Percentiles rank a stretch among this genome's conserved stretches.
These are phyloP conservation scores for Loxodonta africana DNA, from an alignment of 2,113 vertebrate genomes.

Conservation along the genomic window DNA sequence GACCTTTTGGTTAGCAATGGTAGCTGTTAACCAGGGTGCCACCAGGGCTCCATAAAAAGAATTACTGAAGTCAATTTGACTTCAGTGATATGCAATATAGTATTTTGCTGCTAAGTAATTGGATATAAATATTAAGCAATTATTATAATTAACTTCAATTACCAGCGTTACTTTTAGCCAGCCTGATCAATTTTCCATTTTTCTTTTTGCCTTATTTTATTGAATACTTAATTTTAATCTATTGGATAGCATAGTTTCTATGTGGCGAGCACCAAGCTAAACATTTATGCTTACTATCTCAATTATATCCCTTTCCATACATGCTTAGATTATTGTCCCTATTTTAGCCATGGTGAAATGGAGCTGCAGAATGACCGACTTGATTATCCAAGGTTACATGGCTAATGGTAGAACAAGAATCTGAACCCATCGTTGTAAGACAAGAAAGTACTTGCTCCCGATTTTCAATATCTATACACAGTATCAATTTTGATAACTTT, in stretches of 20 bases:
- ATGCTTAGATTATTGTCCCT: not conserved
- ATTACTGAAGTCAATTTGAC: constrained; percentile 21
- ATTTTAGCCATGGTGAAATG: not conserved
- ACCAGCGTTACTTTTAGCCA: not conserved
- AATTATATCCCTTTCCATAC: not conserved
- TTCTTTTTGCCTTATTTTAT: constrained; percentile 48
- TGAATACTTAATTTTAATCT: constrained; percentile 34
- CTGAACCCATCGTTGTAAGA: not conserved
- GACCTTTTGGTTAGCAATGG: no score
- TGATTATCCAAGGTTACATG: not conserved
- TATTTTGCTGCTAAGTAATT: constrained; percentile 23
- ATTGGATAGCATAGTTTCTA: not conserved
- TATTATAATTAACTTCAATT: constrained; percentile 34
- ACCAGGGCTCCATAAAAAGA: no score
- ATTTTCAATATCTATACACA: not conserved
- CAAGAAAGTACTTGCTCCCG: not conserved
- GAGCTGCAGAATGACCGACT: not conserved
- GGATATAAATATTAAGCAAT: constrained; percentile 49
- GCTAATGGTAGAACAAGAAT: not conserved
- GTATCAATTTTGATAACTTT: not conserved
- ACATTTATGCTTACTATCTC: not conserved
- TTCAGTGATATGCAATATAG: constrained; percentile 31
- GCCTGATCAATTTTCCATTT: constrained; percentile 3
- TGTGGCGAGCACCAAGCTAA: not conserved
- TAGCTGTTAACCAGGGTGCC: no score